Percentiles rank a stretch among this genome's conserved stretches.
Evolutionary conservation across 2,113 vertebrate genomes (phyloP).

Genomic region (Nyctereutes procyonoides): DNA sequence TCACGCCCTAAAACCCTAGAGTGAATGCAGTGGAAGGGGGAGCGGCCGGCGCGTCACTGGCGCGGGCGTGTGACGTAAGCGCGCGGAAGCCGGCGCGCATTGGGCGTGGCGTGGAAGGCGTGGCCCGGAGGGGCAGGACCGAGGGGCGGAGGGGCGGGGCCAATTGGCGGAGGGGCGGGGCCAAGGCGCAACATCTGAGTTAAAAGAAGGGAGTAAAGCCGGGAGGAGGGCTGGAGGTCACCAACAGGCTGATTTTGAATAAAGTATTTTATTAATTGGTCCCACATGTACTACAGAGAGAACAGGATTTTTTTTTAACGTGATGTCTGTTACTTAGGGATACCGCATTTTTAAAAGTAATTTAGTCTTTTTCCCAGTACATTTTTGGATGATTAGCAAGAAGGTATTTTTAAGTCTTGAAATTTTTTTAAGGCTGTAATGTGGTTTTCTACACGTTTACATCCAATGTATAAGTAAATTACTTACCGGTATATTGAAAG

Average conservation of each 20-base stretch:
- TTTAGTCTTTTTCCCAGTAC: background rate
- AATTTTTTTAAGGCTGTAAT: background rate
- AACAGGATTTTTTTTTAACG: background rate
- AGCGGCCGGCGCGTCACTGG: background rate
- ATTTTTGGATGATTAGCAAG: background rate
- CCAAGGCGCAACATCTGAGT: accelerated
- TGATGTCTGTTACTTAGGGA: background rate
- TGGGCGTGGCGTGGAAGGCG: background rate
- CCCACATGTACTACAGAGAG: background rate
- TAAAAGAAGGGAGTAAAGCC: too few relatives aligned
- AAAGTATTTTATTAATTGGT: background rate
- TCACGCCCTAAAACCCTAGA: accelerated
- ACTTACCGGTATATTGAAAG: background rate
- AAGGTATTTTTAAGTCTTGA: conserved; percentile 19
- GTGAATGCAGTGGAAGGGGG: accelerated
- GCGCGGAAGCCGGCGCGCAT: background rate
- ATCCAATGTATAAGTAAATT: background rate
- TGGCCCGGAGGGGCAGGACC: background rate
- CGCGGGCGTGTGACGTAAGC: conserved; percentile 71
- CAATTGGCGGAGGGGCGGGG: background rate
- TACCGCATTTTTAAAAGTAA: background rate
- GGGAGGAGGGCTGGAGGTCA: background rate
- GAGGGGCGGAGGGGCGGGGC: too few relatives aligned
- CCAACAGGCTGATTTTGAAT: background rate
- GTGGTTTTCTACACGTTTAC: background rate